A percentile compares a stretch with the other conserved stretches of the same genome.
phyloP scores from a whole-genome alignment of 2,797 vertebrate species.

The Gymnopithys bicolor region DNA sequence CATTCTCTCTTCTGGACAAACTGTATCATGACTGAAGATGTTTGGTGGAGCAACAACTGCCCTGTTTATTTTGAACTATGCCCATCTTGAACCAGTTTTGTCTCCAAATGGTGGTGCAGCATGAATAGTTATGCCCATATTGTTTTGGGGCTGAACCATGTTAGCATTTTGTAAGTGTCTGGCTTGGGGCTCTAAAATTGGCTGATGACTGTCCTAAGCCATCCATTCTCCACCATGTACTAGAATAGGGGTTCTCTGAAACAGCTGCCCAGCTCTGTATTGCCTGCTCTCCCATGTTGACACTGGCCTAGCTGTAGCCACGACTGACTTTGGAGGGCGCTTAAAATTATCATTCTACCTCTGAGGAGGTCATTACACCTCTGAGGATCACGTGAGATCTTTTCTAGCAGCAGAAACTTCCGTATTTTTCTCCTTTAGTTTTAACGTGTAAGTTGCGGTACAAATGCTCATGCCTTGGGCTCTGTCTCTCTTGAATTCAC shows the following conservation, averaged over 20 bases:
- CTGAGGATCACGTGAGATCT: neutral
- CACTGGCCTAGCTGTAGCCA: neutral
- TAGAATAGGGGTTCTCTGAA: neutral
- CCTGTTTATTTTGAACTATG: neutral
- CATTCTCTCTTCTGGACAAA: neutral
- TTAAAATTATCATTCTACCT: neutral
- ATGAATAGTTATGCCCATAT: neutral
- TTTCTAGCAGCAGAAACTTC: neutral
- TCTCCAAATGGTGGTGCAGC: neutral
- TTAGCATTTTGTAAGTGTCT: neutral
- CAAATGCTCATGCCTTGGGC: neutral
- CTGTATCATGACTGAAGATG: neutral
- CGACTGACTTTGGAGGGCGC: neutral
- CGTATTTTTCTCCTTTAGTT: neutral
- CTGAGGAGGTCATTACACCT: neutral
- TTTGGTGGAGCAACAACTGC: neutral
- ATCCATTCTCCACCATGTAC: rapidly evolving
- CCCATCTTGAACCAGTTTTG: neutral
- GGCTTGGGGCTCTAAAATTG: neutral
- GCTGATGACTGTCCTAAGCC: neutral
- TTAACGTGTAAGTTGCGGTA: neutral
- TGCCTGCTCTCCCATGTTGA: neutral
- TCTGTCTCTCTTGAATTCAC: neutral
- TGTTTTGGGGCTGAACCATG: neutral
- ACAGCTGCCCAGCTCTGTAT: neutral